A percentile compares a stretch with the other conserved stretches of the same genome.
Evolutionary conservation across 1,140 invertebrate genomes (phyloP).

Genomic region (Drosophila subobscura): DNA sequence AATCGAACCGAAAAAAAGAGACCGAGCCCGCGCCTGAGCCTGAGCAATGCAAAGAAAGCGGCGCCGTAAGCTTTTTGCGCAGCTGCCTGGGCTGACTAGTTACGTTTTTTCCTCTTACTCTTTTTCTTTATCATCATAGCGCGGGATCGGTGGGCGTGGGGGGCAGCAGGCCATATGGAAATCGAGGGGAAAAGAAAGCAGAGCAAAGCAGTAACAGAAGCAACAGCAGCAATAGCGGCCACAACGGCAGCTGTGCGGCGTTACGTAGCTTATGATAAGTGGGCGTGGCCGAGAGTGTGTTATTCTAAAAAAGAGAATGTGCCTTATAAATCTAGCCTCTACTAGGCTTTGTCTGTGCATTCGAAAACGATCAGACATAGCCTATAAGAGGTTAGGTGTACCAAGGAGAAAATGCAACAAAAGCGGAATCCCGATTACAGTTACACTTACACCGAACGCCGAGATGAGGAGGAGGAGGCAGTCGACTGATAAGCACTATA

Average conservation of each 20-base stretch:
- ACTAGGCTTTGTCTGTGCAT: constrained; percentile 84
- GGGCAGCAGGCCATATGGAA: neutral
- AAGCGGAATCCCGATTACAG: constrained; percentile 25
- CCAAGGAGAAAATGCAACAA: constrained; percentile 64
- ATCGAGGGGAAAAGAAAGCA: constrained; percentile 9
- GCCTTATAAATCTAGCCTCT: constrained; percentile 84
- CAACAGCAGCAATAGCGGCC: no score
- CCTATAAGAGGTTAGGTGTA: constrained; percentile 84
- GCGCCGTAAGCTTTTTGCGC: constrained; percentile 31
- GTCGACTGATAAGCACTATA: constrained; percentile 16
- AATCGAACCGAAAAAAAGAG: constrained; percentile 35
- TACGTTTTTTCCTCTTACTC: constrained; percentile 14
- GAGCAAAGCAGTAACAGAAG: neutral
- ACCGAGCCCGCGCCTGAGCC: constrained; percentile 10
- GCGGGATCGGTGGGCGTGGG: constrained; percentile 9
- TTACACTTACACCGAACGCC: neutral
- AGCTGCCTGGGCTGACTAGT: constrained; percentile 5
- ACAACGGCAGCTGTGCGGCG: neutral
- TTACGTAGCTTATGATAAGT: neutral
- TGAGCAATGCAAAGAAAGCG: constrained; percentile 67
- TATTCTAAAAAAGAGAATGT: constrained; percentile 10
- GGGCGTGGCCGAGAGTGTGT: neutral
- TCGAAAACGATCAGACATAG: constrained; percentile 81
- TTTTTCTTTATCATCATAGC: neutral
- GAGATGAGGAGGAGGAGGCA: constrained; percentile 1